Base-by-base conservation (phyloP, 2,888 invertebrate species). In the Orthosia gothica region DNA sequence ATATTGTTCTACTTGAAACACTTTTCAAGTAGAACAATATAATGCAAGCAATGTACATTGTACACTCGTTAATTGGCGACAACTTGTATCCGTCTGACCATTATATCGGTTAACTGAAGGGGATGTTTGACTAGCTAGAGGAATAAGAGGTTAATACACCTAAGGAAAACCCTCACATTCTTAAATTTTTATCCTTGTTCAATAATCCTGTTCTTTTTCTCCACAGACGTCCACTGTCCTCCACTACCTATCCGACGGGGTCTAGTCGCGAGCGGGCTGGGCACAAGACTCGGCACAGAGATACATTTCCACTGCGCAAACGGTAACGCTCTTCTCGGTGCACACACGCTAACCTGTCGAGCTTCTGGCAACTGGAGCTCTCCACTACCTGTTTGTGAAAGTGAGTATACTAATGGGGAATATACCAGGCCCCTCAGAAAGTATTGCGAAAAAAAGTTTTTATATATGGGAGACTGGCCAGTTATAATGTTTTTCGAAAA, bases 341-440 rank as follows among this genome's bases (percentile, higher is more conserved):
- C 98, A 3, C 97, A 97, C 5, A 97, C 98, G 88, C 97, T 98
- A 47, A 92, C 96, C 63, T 99, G 99, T 92, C 94, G 98, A n/a
- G 98, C 98, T 0, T 98, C 98, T 26, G 98, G 98, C 45, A 98
- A 98, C 92, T 99, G 99, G 99, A 98, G 98, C 87, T 97, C 98
- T 0, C 98, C 98, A 3, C 95, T 98, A 79, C 98, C 98, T 12
- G 97, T 98, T 61, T 98, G 98, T 92, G 98, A 98, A 94, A 98
- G 98, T 98, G 94, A 97, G 97, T 95, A 12, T 32, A 11, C 3
- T 1, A 11, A 15, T 9, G 1, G n/a, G 0, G 3, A 50, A 15
- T 47, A 49, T 2, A n/a, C n/a, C n/a, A n/a, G n/a, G n/a, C n/a
- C n/a, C n/a, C n/a, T n/a, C n/a, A n/a, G n/a, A n/a, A n/a, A n/a